phyloP scores from a whole-genome alignment of 2,113 vertebrate species.

The Entelurus aequoreus region DNA sequence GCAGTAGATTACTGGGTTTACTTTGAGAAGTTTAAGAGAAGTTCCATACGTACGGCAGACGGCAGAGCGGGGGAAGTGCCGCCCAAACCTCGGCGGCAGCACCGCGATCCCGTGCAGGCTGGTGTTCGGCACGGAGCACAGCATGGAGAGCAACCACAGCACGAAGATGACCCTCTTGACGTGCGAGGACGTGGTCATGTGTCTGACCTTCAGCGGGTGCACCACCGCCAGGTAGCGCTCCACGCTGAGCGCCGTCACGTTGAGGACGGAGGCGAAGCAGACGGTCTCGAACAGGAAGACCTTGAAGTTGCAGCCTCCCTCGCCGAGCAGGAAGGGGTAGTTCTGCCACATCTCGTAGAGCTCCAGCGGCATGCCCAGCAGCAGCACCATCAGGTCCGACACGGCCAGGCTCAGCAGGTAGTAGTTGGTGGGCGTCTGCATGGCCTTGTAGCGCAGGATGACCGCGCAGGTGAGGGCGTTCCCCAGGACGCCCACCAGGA shows the following conservation, averaged over 20 bases:
- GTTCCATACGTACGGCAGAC: conserved; percentile 51
- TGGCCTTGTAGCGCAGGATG: conserved; percentile 60
- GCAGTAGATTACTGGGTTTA: background rate
- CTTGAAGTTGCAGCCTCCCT: conserved; percentile 69
- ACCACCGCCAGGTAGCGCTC: conserved; percentile 70
- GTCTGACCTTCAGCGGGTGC: conserved; percentile 67
- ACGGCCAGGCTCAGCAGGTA: conserved; percentile 71
- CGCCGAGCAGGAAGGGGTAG: conserved; percentile 67
- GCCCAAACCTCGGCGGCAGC: conserved; percentile 45
- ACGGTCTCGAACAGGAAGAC: conserved; percentile 72
- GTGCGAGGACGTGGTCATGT: conserved; percentile 54
- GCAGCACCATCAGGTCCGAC: conserved; percentile 69
- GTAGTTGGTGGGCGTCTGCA: conserved; percentile 72
- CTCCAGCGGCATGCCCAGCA: conserved; percentile 70
- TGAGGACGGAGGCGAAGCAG: conserved; percentile 73
- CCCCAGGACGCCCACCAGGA: conserved; percentile 63
- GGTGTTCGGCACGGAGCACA: conserved; percentile 70
- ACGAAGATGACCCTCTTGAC: conserved; percentile 63
- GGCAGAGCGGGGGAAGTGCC: conserved; percentile 56
- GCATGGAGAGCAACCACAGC: conserved; percentile 64
- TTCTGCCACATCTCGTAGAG: conserved; percentile 70
- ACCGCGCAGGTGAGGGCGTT: conserved; percentile 67
- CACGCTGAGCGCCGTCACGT: conserved; percentile 67
- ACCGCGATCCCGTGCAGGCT: conserved; percentile 58
- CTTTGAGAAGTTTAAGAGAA: background rate